Evolutionary conservation across 2,888 invertebrate genomes (phyloP).

Genomic region (Aleiodes testaceus): DNA sequence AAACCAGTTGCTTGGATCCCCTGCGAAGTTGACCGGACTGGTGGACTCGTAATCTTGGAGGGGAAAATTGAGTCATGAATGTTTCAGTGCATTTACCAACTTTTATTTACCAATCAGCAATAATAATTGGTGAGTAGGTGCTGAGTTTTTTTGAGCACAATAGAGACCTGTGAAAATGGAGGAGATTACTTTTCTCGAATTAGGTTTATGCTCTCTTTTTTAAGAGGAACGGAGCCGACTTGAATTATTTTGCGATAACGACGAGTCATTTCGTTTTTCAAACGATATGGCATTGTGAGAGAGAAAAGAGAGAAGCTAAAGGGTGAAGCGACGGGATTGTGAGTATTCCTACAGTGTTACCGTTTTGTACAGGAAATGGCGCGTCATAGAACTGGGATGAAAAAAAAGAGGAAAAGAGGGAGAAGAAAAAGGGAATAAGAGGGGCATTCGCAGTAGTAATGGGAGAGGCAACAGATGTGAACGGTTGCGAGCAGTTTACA

Average conservation of each 20-base stretch:
- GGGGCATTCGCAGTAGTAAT: slow-evolving; percentile 51
- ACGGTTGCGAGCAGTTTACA: slow-evolving; percentile 55
- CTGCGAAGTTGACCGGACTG: neutral
- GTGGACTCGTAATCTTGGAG: neutral
- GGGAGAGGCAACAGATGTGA: slow-evolving; percentile 64
- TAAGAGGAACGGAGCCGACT: neutral
- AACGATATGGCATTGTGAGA: slow-evolving; percentile 9
- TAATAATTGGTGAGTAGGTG: too few species aligned
- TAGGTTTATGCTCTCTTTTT: too few species aligned
- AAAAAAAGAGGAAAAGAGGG: slow-evolving; percentile 23
- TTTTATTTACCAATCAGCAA: too few species aligned
- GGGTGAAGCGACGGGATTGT: slow-evolving; percentile 24
- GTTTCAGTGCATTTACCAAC: too few species aligned
- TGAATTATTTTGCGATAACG: slow-evolving; percentile 31
- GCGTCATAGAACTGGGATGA: slow-evolving; percentile 31
- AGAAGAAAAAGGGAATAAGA: neutral
- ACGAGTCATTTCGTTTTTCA: slow-evolving; percentile 17
- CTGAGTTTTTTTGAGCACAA: too few species aligned
- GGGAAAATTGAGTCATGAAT: neutral
- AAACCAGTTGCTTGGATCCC: slow-evolving; percentile 47
- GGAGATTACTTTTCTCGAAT: too few species aligned
- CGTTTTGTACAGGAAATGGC: slow-evolving; percentile 30
- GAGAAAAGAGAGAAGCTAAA: neutral
- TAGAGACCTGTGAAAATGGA: too few species aligned
- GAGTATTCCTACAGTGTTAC: slow-evolving; percentile 29